Evolutionary conservation across 2,888 invertebrate species (phyloP).

Genomic region (Dorcus hopei): DNA sequence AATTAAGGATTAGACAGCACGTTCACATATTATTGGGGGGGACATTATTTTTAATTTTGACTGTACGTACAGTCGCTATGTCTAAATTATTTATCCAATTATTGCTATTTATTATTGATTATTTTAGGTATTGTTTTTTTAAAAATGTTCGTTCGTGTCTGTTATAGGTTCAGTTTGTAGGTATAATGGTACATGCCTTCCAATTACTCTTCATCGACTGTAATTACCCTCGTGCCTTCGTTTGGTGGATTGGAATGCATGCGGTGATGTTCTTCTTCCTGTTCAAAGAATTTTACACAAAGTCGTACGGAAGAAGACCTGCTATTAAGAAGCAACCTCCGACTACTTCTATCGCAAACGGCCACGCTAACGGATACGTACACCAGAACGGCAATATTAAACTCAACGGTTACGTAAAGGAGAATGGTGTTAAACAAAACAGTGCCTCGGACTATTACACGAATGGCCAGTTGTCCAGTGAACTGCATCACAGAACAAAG

Average conservation of each 20-base stretch:
- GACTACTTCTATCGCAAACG: constrained; percentile 25
- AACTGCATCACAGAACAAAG: constrained; percentile 40
- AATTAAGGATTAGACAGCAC: not conserved
- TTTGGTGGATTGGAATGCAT: constrained; percentile 95
- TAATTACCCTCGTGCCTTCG: constrained; percentile 90
- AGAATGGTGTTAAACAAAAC: constrained; percentile 24
- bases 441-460: constrained; percentile 54
- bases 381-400: constrained; percentile 32
- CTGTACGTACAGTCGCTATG: too few species aligned
- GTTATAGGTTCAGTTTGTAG: constrained; percentile 79
- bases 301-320: constrained; percentile 59
- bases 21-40: not conserved
- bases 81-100: not conserved
- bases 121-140: not conserved
- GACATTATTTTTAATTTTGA: not conserved
- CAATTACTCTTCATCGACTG: constrained; percentile 88
- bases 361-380: constrained; percentile 31
- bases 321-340: constrained; percentile 18
- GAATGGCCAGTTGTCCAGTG: constrained; percentile 46
- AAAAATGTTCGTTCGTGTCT: constrained; percentile 6
- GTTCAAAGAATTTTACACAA: constrained; percentile 91
- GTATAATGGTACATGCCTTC: constrained; percentile 90
- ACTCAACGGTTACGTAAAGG: constrained; percentile 28
- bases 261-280: constrained; percentile 95
- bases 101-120: not conserved